Percentiles rank a stretch among this genome's conserved stretches.
phyloP scores from a whole-genome alignment of 2,888 invertebrate species.

The Drosophila diplacantha region DNA sequence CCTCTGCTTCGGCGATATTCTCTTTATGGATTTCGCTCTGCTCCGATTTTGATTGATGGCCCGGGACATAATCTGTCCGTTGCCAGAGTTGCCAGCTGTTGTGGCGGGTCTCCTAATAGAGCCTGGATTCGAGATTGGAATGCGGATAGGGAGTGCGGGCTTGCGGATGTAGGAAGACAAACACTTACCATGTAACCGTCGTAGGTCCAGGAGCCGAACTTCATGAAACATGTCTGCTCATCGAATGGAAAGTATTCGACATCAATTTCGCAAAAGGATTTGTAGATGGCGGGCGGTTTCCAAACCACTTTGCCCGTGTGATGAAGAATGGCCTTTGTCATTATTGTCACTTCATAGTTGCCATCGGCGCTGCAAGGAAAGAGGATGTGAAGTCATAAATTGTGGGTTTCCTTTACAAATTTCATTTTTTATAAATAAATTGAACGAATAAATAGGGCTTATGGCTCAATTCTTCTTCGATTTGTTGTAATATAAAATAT shows the following conservation, averaged over 20 bases:
- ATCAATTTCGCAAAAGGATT: conserved; percentile 97
- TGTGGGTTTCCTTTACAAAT: not conserved
- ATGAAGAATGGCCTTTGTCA: conserved; percentile 97
- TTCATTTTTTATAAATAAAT: not conserved
- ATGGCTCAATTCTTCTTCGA: not conserved
- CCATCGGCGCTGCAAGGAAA: conserved; percentile 90
- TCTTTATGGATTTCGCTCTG: conserved; percentile 1
- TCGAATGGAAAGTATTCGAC: conserved; percentile 97
- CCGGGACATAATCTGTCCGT: conserved; percentile 31
- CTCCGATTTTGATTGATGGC: conserved; percentile 44
- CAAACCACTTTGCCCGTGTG: conserved; percentile 95
- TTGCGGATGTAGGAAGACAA: not conserved
- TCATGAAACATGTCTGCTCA: conserved; percentile 96
- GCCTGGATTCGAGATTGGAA: not conserved
- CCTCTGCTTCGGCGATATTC: conserved; percentile 4
- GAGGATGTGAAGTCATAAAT: not conserved
- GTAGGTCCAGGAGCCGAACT: conserved; percentile 94
- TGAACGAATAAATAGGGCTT: not conserved
- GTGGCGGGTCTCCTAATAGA: conserved; percentile 7
- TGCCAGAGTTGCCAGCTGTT: conserved; percentile 37
- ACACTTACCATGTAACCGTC: conserved; percentile 92
- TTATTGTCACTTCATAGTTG: conserved; percentile 98
- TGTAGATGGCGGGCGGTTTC: conserved; percentile 99
- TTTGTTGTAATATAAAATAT: not conserved
- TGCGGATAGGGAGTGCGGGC: not conserved